Conservation (phyloP, 2,797 vertebrate species). For the Rhodeus uyekii region DNA sequence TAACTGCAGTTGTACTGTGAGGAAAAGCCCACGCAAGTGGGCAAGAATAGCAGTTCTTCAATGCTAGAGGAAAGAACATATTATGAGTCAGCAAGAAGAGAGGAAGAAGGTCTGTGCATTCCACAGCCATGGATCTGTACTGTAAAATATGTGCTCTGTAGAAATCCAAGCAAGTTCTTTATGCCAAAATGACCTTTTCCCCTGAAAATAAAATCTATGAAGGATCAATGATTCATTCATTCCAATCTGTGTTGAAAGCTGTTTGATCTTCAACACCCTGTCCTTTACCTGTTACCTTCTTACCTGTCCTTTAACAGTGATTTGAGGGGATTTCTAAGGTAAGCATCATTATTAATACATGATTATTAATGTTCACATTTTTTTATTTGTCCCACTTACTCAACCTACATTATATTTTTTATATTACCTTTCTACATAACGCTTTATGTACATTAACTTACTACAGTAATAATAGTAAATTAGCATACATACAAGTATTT, state of each 20-base stretch:
- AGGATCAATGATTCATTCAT: constrained; percentile 24
- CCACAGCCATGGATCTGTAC: background rate
- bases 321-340: background rate
- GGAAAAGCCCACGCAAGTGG: constrained; percentile 20
- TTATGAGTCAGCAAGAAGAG: constrained; percentile 29
- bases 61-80: constrained; percentile 21
- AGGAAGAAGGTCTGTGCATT: background rate
- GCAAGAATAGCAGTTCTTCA: constrained; percentile 18
- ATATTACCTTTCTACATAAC: background rate
- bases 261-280: constrained; percentile 17
- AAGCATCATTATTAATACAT: background rate
- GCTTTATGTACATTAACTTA: background rate
- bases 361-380: background rate
- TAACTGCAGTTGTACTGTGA: constrained; percentile 1
- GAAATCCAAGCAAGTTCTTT: background rate
- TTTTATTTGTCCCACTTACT: background rate
- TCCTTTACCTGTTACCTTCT: background rate
- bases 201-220: background rate
- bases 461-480: background rate
- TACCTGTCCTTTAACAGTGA: background rate
- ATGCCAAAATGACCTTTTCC: background rate
- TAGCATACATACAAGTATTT: background rate
- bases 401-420: background rate
- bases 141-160: background rate
- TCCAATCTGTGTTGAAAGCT: background rate